These are phyloP conservation scores for Ivindomyrus marchei DNA, from an alignment of 2,113 vertebrate species.

Conservation along the genomic window DNA sequence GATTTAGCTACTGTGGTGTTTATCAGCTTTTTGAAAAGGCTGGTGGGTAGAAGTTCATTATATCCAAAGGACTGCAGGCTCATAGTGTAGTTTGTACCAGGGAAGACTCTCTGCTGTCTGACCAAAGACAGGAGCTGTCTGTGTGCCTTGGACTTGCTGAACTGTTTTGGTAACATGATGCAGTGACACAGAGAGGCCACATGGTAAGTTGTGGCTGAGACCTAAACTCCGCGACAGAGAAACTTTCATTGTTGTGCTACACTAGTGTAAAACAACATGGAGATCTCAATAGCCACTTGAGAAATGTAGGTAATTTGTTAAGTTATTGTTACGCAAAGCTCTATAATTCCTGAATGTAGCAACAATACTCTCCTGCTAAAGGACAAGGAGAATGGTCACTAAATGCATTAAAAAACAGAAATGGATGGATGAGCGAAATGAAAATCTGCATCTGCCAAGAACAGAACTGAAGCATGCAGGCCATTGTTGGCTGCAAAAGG, in stretches of 20 bases:
- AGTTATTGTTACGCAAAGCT: neutral
- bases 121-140: neutral
- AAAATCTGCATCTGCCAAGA: neutral
- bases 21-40: neutral
- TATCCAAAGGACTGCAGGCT: neutral
- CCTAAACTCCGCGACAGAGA: neutral
- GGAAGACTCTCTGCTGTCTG: neutral
- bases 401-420: neutral
- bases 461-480: neutral
- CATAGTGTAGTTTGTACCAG: neutral
- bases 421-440: neutral
- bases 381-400: neutral
- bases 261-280: neutral
- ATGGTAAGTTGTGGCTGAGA: neutral
- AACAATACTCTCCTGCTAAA: neutral
- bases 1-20: neutral
- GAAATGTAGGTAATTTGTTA: neutral
- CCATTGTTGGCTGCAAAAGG: neutral
- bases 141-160: neutral
- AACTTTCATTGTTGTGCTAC: neutral
- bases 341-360: neutral
- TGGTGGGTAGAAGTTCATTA: neutral
- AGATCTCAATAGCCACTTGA: neutral
- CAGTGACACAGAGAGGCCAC: neutral
- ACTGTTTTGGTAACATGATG: neutral